Evolutionary conservation across 2,113 vertebrate species (phyloP).

Genomic region (Plecotus auritus): DNA sequence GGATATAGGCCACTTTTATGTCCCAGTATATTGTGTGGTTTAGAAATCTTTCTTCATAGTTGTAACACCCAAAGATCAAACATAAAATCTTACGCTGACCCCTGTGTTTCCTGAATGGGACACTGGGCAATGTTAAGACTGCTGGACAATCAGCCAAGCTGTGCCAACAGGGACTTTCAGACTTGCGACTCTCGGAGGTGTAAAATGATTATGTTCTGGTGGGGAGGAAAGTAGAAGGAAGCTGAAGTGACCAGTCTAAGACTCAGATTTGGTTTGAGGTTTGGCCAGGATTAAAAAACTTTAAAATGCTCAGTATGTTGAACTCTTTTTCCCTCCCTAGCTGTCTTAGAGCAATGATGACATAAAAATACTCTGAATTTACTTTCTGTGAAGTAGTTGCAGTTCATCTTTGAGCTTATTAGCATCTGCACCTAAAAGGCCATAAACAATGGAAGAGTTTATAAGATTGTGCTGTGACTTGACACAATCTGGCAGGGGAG

Average conservation of each 20-base stretch:
- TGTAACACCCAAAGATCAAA: neutral
- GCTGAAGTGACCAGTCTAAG: neutral
- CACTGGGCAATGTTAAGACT: neutral
- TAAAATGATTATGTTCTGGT: neutral
- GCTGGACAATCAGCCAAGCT: neutral
- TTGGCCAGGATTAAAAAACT: neutral
- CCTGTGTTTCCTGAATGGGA: neutral
- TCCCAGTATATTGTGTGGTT: neutral
- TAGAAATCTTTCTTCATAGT: neutral
- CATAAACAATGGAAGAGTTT: neutral
- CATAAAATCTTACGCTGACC: neutral
- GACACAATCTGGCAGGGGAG: neutral
- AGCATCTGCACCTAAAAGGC: constrained; percentile 14
- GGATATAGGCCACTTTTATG: neutral
- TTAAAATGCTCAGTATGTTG: neutral
- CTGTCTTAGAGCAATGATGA: neutral
- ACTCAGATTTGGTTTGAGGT: neutral
- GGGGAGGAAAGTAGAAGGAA: neutral
- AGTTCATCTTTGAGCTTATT: constrained; percentile 34
- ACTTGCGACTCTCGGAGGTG: neutral
- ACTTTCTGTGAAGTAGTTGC: constrained; percentile 51
- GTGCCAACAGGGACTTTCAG: neutral
- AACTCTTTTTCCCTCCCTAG: neutral
- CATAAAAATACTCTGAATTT: constrained; percentile 36
- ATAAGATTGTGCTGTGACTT: neutral